Evolutionary conservation across 2,797 vertebrate species (phyloP), one percentile per base, ranked within the genome.

Genomic region (Lepidocolaptes lacrymiger): DNA sequence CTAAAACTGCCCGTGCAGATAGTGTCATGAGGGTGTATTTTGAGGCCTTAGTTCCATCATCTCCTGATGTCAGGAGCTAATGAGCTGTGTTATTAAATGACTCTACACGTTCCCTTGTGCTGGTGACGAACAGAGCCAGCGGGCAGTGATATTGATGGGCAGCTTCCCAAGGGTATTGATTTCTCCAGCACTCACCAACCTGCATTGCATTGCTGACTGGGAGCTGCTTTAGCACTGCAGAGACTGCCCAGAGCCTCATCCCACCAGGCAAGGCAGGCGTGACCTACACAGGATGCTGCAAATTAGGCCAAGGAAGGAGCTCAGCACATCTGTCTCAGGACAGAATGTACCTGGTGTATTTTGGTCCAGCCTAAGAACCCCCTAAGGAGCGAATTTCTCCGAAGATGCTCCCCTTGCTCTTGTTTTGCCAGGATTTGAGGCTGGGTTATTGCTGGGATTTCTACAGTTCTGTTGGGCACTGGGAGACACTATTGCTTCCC

Each of bases 11-110:
- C 71, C 58, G 51, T 61, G 68, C 22, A 66, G 58, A 48, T n/a
- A 83, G 67, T 39, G 41, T 69, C n/a, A 41, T 5, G 5, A 55
- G 44, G 72, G 22, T 66, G n/a, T 64, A 6, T 39, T 94, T 49
- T 30, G 83, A 85, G 82, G 80, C 54, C 44, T 68, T 32, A 51
- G 44, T 74, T 87, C 72, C 54, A 75, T 85, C 69, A 63, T 55
- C 77, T 88, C 48, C 88, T 79, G 26, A 46, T 88, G 68, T 89
- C 95, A 96, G 78, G 63, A 87, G 76, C 54, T 92, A 88, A 96
- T 32, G 72, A 88, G 76, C 63, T 95, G 78, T 93, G 78, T 91
- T 94, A 88, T 66, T 77, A 79, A 93, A 88, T 34, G 63, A 43
- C 84, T 93, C 13, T 54, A n/a, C 63, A 22, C 26, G 69, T 93